Evolutionary conservation across 2,113 vertebrate species (phyloP).

Genomic region (Penelope pileata): DNA sequence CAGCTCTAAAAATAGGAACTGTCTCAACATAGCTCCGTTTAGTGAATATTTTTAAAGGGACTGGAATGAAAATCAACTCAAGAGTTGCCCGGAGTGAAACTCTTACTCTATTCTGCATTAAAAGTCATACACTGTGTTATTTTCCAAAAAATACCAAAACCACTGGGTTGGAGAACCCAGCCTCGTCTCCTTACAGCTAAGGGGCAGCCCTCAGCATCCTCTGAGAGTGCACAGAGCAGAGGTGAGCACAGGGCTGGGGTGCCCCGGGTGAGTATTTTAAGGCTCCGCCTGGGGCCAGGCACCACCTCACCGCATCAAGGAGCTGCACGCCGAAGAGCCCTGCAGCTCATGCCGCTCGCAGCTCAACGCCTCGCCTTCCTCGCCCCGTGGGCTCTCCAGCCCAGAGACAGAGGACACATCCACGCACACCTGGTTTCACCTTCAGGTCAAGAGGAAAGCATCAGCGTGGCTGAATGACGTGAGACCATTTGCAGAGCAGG

Average conservation of each 20-base stretch:
- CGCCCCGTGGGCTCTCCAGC: not conserved
- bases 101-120: not conserved
- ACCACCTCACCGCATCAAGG: not conserved
- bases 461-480: not conserved
- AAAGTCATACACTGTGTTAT: not conserved
- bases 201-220: not conserved
- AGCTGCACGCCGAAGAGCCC: not conserved
- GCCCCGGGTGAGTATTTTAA: not conserved
- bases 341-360: fast-evolving
- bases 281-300: not conserved
- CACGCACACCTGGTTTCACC: not conserved
- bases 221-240: not conserved
- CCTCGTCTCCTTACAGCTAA: not conserved
- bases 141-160: not conserved
- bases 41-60: not conserved
- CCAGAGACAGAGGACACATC: not conserved
- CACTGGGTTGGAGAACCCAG: not conserved
- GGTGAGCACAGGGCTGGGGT: not conserved
- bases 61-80: not conserved
- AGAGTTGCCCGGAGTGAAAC: not conserved
- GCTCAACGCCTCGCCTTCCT: not conserved
- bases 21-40: not conserved
- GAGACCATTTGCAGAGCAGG: not conserved
- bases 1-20: not conserved
- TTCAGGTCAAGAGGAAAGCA: not conserved